These are phyloP conservation scores for Euschistus heros DNA, from an alignment of 1,140 invertebrate genomes.

Conservation along the genomic window DNA sequence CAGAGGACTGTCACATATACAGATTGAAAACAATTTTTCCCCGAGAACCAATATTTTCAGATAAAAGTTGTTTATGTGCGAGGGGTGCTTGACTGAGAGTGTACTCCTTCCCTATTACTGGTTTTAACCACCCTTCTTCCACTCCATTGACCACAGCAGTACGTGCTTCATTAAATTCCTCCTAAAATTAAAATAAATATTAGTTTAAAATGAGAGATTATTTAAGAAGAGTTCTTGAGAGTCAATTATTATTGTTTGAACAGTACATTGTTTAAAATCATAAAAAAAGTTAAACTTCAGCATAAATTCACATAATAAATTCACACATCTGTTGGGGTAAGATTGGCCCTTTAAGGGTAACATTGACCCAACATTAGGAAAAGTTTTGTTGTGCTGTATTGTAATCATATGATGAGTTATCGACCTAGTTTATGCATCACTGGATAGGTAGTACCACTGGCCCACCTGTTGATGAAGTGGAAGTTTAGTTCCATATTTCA, in stretches of 20 bases:
- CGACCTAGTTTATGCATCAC: no score
- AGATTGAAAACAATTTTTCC: conserved; percentile 34
- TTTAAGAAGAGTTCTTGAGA: no score
- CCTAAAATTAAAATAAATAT: conserved; percentile 31
- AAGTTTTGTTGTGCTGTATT: no score
- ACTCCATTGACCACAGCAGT: conserved; percentile 35
- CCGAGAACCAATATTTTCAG: conserved; percentile 30
- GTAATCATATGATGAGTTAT: no score
- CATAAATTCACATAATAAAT: background rate
- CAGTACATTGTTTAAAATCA: background rate
- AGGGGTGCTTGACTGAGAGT: conserved; percentile 35
- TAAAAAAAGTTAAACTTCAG: background rate
- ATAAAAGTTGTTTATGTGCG: conserved; percentile 35
- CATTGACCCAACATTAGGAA: no score
- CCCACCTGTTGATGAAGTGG: no score
- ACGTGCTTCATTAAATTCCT: conserved; percentile 38
- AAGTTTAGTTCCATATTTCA: no score
- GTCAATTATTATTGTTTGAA: background rate
- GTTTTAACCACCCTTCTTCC: conserved; percentile 39
- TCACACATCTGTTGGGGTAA: background rate
- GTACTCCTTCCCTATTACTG: conserved; percentile 39
- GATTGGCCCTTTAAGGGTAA: background rate
- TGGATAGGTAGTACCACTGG: no score
- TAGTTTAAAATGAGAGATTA: background rate
- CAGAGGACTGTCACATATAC: background rate